Base-by-base conservation (phyloP, 1,140 invertebrate genomes). In the Pseudobourletiella spinata region DNA sequence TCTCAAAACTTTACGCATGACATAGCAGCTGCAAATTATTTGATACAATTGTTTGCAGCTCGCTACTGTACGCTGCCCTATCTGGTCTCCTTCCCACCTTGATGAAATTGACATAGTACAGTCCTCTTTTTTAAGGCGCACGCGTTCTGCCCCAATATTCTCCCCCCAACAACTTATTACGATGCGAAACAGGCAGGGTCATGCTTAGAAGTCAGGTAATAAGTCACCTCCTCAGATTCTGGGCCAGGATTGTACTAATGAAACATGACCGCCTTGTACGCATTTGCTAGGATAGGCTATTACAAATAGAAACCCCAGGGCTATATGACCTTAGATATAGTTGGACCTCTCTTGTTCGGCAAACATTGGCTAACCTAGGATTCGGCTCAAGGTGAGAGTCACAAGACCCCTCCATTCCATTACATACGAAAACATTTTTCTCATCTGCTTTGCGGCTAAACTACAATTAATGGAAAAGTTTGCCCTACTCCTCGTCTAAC, bases 61-160 rank as follows among this genome's bases (percentile, higher is more conserved):
- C 35, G 18, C 3, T 43, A 2, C 48, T 59, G 3, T 64, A 64
- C 32, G 42, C 11, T 3, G 22, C 43, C n/a, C 55, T 15, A 52
- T 59, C 3, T 64, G 57, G 62, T 26, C 20, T 8, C 18, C 48
- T 11, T 15, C 8, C 8, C 48, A 63, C 39, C 3, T 58, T 2
- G 29, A 50, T 16, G 29, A 50, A 6, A 26, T 62, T 1, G 60
- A 62, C 55, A 42, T 26, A 63, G 30, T 58, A 25, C 54, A 63
- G 26, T 28, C 3, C 25, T 1, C n/a, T 25, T 63, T 28, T 26
- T 18, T 32, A 3, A 48, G 30, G 25, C 24, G 20, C 32, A 24
- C 32, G 14, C 30, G 57, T n/a, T 39, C 32, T 39, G n/a, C 32
- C 32, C 8, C 8, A n/a, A 39, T 11, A 8, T 39, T 11, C 32